These are phyloP conservation scores for Cosmia trapezina DNA, from an alignment of 2,888 invertebrate genomes.

Conservation along the genomic window DNA sequence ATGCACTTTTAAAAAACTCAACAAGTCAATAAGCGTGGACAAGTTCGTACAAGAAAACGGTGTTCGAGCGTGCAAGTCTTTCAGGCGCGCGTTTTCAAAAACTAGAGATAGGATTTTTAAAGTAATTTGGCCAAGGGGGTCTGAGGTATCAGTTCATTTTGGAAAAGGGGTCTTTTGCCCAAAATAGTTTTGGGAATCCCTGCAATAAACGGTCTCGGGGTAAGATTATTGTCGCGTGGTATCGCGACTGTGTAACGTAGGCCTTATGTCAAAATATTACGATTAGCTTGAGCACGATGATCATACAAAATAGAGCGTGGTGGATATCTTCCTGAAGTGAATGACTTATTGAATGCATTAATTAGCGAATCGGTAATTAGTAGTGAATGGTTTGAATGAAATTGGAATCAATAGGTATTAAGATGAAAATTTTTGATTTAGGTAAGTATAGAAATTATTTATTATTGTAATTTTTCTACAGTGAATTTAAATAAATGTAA, in stretches of 20 bases:
- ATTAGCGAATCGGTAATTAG: conserved; percentile 32
- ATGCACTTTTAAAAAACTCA: no score
- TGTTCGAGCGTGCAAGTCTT: no score
- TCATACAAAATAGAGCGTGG: conserved; percentile 53
- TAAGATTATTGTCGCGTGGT: not conserved
- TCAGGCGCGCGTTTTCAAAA: no score
- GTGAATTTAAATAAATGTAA: no score
- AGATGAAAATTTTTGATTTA: not conserved
- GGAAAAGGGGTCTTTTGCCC: no score
- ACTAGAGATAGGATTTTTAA: no score
- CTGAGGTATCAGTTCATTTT: no score
- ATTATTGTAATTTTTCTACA: not conserved
- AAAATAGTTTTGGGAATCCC: no score
- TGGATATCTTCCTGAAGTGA: conserved; percentile 46
- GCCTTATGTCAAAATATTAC: conserved; percentile 55
- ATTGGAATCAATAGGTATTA: conserved; percentile 8
- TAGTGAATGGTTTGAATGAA: conserved; percentile 24
- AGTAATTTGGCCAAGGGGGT: no score
- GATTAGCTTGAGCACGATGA: conserved; percentile 16
- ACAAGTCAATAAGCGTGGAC: no score
- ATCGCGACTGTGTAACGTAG: not conserved
- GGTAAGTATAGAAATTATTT: not conserved
- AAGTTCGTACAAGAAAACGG: no score
- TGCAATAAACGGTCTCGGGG: not conserved
- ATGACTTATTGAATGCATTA: conserved; percentile 28